Evolutionary conservation across 1,140 invertebrate species (phyloP), one percentile per base, ranked within the genome.

Genomic region (Parapsyche elsis): DNA sequence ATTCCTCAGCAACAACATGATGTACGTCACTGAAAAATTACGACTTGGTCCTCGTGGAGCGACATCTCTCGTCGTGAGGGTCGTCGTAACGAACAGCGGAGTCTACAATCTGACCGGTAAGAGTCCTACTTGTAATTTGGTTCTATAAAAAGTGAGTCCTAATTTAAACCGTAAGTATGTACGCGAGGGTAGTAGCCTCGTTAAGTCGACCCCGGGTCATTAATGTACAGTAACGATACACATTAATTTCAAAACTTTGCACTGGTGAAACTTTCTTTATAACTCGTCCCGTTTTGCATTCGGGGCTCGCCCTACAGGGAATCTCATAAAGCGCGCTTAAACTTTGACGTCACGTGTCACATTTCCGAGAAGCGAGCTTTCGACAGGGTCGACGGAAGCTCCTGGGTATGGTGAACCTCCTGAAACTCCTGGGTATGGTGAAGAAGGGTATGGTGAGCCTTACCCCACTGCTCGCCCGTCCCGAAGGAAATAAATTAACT

Each of bases 71-170:
- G 91, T 92, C 1, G 91, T 92, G 0, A 85, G 90, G 71, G 87
- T 92, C 0, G 87, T 91, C 10, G 91, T 91, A 0, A 90, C 91
- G 4, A 91, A 89, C 0, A 88, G 91, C 16, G 91, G 91, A 53
- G 83, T 89, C 10, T 91, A 92, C 85, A 92, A 92, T 84, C 90
- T 92, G 84, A 92, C 92, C 75, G 91, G 92, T 92, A n/a, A n/a
- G 85, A 86, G 84, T 76, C 30, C 30, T 38, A 38, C 7, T 38
- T 38, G 30, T 38, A 38, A 7, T 7, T 38, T 7, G 30, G 30
- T 7, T 38, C 30, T 4, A 38, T 38, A 38, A 38, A 38, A 38
- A 38, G 7, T 38, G 30, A 38, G 30, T 38, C 2, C n/a, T n/a
- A 38, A 38, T 4, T 38, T 1, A 4, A 38, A 4, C 30, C 30